Conservation (phyloP, 2,888 invertebrate genomes). For the Mythimna lalbum region DNA sequence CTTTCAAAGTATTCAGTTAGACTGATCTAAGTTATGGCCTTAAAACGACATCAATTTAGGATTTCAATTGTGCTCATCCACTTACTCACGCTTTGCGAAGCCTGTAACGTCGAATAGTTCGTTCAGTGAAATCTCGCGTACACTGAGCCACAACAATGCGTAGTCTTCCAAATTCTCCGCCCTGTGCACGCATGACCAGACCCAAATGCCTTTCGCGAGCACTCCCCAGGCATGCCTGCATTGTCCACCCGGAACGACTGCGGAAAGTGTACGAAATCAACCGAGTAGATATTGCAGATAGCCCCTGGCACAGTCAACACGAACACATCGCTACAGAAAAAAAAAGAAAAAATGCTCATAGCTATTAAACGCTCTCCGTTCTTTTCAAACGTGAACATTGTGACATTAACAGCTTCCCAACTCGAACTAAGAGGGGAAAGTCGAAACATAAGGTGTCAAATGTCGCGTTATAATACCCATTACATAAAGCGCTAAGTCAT, state of each 20-base stretch:
- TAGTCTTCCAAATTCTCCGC: slow-evolving; percentile 1
- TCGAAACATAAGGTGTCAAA: slow-evolving; percentile 57
- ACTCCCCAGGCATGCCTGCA: slow-evolving; percentile 16
- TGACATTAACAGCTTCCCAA: slow-evolving; percentile 50
- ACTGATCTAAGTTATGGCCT: neutral
- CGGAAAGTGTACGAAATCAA: slow-evolving; percentile 16
- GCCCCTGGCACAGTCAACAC: slow-evolving; percentile 13
- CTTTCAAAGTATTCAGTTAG: neutral
- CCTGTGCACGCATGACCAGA: slow-evolving; percentile 26
- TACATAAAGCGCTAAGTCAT: slow-evolving; percentile 51
- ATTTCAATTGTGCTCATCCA: neutral
- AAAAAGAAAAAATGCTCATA: slow-evolving; percentile 22
- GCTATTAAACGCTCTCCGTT: slow-evolving; percentile 34
- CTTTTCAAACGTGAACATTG: slow-evolving; percentile 32
- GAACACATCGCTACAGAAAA: slow-evolving; percentile 10
- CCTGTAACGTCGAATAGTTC: slow-evolving; percentile 1
- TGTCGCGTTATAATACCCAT: slow-evolving; percentile 61
- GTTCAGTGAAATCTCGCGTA: neutral
- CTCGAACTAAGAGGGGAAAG: slow-evolving; percentile 41
- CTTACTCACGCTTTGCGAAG: neutral
- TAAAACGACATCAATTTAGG: neutral
- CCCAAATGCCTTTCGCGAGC: slow-evolving; percentile 17
- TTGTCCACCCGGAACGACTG: slow-evolving; percentile 4
- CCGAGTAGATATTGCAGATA: slow-evolving; percentile 23
- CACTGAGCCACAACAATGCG: slow-evolving; percentile 10